phyloP scores from a whole-genome alignment of 2,797 vertebrate genomes.

The Danionella dracula region DNA sequence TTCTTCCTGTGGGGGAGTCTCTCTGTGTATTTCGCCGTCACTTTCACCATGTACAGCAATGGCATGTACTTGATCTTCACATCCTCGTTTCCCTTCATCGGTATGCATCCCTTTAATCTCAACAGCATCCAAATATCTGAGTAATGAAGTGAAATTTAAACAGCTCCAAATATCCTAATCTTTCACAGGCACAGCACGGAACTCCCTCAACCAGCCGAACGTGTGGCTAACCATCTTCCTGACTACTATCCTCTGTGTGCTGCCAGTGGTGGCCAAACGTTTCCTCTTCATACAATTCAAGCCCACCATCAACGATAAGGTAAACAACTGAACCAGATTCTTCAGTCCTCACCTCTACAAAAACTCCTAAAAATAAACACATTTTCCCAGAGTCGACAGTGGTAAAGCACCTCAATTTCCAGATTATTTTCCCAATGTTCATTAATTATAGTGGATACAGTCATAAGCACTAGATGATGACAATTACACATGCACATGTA shows the following conservation, averaged over 20 bases:
- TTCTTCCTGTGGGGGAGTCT: conserved; percentile 92
- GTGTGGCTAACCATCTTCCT: conserved; percentile 85
- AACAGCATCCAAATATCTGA: background rate
- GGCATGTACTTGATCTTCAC: conserved; percentile 87
- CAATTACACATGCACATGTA: no score
- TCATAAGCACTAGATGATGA: no score
- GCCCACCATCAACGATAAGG: conserved; percentile 81
- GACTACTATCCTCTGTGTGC: conserved; percentile 73
- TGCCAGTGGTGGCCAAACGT: conserved; percentile 76
- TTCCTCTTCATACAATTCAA: conserved; percentile 73
- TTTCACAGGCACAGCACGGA: conserved; percentile 79
- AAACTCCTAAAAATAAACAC: no score
- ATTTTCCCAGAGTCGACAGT: no score
- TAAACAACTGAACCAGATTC: conserved; percentile 46
- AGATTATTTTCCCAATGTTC: no score
- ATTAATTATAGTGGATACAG: no score
- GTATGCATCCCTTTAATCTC: conserved; percentile 65
- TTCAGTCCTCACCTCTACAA: no score
- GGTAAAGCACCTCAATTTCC: no score
- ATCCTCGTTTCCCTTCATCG: conserved; percentile 81
- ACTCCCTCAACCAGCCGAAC: conserved; percentile 80
- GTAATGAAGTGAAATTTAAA: background rate
- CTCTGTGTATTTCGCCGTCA: conserved; percentile 83
- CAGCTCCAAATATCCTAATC: background rate
- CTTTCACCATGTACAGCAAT: conserved; percentile 88